Base-by-base conservation (phyloP, 2,797 vertebrate genomes). In the Pogonophryne albipinna region DNA sequence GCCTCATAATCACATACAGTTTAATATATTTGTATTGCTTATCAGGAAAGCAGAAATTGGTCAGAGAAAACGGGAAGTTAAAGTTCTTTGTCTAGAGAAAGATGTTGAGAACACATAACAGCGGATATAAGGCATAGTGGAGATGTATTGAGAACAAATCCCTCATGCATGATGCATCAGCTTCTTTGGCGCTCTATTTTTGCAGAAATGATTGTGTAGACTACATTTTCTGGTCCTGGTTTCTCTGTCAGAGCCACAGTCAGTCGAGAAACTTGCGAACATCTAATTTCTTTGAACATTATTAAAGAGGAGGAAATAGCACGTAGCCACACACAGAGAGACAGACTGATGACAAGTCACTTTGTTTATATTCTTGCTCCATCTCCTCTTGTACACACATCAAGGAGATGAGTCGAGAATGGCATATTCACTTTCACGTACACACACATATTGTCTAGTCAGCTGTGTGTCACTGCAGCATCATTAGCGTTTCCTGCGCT, bases 401-500 rank as follows among this genome's bases (percentile, higher is more conserved):
- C 49, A 78, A 71, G 59, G 59, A 44, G 50, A 46, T 19, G 65
- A 80, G 56, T 10, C 2, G 19, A 44, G 61, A 66, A 6, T 17
- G 6, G 38, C 58, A 11, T 56, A 51, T 38, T 51, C 14, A 23
- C 15, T n/a, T 47, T 56, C 49, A 45, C 41, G 3, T 19, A 52
- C n/a, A 53, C n/a, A 53, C 58, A 10, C 47, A 2, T 23, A 69
- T 63, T 74, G 57, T 82, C 78, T 78, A 4, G 84, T 90, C 83
- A 89, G 86, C 84, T 83, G 78, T 67, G 80, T 83, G 78, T 83
- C 65, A 61, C 67, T 76, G 82, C 64, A 76, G 86, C 87, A 82
- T 90, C 89, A 85, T 90, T 85, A 91, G 81, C 71, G 80, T 66
- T 66, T 75, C 76, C 67, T 70, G 58, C 55, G 62, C 84, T 90